phyloP scores from a whole-genome alignment of 2,888 invertebrate genomes.

The Baccha elongata region DNA sequence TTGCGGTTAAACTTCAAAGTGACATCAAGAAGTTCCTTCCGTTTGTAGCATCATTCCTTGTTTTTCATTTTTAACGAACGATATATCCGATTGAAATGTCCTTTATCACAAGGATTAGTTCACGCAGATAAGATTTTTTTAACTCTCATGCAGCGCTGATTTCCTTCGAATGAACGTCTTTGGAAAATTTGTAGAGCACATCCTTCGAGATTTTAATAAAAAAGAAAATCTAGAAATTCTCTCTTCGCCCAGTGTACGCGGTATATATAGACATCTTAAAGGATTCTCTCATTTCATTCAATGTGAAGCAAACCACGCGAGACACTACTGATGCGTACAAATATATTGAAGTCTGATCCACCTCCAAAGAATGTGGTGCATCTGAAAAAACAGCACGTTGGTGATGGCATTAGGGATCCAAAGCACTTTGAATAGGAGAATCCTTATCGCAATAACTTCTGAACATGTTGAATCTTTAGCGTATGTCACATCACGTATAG shows the following conservation, averaged over 20 bases:
- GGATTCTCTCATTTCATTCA: slow-evolving; percentile 24
- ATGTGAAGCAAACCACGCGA: slow-evolving; percentile 24
- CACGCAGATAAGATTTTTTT: slow-evolving; percentile 33
- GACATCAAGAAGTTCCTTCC: slow-evolving; percentile 25
- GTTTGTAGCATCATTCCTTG: neutral
- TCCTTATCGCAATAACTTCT: slow-evolving; percentile 27
- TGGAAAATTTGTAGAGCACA: slow-evolving; percentile 12
- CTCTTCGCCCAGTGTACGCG: neutral
- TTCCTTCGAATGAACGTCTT: slow-evolving; percentile 5
- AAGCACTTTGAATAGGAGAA: slow-evolving; percentile 23
- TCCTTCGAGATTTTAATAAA: slow-evolving; percentile 10
- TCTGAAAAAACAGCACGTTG: neutral
- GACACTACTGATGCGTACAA: slow-evolving; percentile 41
- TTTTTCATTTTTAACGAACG: slow-evolving; percentile 8
- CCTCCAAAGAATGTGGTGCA: slow-evolving; percentile 7
- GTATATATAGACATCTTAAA: neutral
- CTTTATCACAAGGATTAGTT: slow-evolving; percentile 13
- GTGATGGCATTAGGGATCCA: neutral
- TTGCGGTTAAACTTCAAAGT: slow-evolving; percentile 14
- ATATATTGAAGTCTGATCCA: slow-evolving; percentile 29
- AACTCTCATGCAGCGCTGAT: slow-evolving; percentile 25
- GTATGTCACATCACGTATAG: slow-evolving; percentile 28
- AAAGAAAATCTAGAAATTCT: slow-evolving; percentile 16
- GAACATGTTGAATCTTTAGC: slow-evolving; percentile 25
- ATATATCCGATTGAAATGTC: slow-evolving; percentile 20